Base-by-base conservation (phyloP, 2,113 vertebrate species). In the Sphyrna mokarran region DNA sequence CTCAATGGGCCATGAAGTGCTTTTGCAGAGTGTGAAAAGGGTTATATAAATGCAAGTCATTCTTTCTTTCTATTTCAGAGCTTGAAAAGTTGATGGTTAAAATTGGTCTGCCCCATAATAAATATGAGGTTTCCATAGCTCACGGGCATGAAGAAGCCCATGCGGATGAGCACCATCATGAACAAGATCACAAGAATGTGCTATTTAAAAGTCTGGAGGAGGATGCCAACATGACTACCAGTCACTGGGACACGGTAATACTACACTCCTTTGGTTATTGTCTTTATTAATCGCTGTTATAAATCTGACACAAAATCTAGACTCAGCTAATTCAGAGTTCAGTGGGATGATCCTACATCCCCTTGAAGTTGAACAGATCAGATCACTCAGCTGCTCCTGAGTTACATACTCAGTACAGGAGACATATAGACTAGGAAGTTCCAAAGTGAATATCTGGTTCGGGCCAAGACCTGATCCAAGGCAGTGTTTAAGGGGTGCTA, bases 181-280 rank as follows among this genome's bases (percentile, higher is more conserved):
- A 54, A 1, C 40, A 90, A 11, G 76, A 80, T 29, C 76, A 80
- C n/a, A 29, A 11, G 76, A 14, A 80, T 80, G 76, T 68, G 87
- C 13, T 13, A 63, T 14, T 29, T 11, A 33, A 26, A 61, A 14
- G 54, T 61, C 54, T 61, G 87, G 87, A 61, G 66, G 68, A 70
- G 93, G 20, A 70, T 1, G 80, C 26, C 54, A 90, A 61, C 11
- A 33, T 61, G 14, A 58, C 87, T 1, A 97, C 97, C 96, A 90
- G 26, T 96, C 97, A 96, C 95, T 98, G 97, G 97, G 97, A 97
- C 54, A 68, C 95, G 97, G 98, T 98, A 96, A 96, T 33, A 11
- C 18, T 37, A 16, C 40, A 13, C 23, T 33, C 43, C 43, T 95
- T 95, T 40, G 22, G 43, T 13, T 26, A 76, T 48, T 48, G 16